A percentile compares a stretch with the other conserved stretches of the same genome.
Conservation (phyloP, 2,888 invertebrate genomes). For the Eledone cirrhosa region DNA sequence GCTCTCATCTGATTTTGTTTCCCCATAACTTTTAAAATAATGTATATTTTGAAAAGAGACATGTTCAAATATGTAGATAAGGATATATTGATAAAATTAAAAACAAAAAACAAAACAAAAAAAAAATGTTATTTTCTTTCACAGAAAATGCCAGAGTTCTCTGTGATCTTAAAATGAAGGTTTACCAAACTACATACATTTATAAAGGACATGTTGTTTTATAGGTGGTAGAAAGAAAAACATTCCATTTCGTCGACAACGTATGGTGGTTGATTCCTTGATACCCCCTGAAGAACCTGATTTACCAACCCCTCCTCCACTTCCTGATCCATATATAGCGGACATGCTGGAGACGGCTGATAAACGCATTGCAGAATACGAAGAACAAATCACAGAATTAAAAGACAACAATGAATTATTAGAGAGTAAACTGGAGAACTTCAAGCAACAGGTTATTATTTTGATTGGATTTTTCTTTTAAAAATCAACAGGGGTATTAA, state of each 20-base stretch:
- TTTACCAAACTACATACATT: too few relatives aligned
- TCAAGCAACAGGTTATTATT: conserved; percentile 60
- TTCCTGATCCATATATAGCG: conserved; percentile 64
- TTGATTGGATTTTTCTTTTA: too few relatives aligned
- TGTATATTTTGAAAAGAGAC: too few relatives aligned
- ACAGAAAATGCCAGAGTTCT: too few relatives aligned
- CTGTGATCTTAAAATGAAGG: background rate
- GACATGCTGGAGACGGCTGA: conserved; percentile 66
- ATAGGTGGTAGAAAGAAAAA: conserved; percentile 65
- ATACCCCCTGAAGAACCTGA: conserved; percentile 51
- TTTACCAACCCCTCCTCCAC: conserved; percentile 41
- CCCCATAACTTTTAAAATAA: too few relatives aligned
- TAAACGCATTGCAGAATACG: conserved; percentile 60
- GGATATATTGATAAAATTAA: too few relatives aligned
- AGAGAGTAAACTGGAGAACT: conserved; percentile 60
- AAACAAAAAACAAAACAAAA: background rate
- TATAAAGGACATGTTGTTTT: too few relatives aligned
- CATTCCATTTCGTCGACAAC: conserved; percentile 66
- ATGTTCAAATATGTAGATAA: too few relatives aligned
- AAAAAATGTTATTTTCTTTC: background rate
- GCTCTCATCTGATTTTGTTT: too few relatives aligned
- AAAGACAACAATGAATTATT: conserved; percentile 57
- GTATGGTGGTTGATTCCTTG: conserved; percentile 65
- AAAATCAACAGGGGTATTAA: background rate
- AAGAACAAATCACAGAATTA: conserved; percentile 46